Evolutionary conservation across 2,888 invertebrate genomes (phyloP).

Genomic region (Stegophylla sp.): DNA sequence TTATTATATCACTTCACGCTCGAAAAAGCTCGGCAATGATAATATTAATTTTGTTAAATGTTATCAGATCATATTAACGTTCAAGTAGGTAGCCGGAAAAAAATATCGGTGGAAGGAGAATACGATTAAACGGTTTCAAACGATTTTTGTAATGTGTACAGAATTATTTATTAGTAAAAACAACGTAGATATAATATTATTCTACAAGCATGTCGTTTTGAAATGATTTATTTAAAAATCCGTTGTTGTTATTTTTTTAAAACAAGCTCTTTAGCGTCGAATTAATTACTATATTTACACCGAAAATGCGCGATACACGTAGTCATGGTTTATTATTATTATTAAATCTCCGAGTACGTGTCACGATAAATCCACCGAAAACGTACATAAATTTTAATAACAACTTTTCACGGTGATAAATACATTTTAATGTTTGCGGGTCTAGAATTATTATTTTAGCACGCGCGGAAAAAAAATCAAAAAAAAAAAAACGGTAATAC

Average conservation of each 20-base stretch:
- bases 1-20: conserved; percentile 18
- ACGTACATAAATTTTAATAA: conserved; percentile 46
- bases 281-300: conserved; percentile 26
- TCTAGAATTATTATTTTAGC: background rate
- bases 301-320: background rate
- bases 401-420: conserved; percentile 3
- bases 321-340: conserved; percentile 13
- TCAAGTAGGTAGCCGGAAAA: background rate
- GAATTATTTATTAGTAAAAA: background rate
- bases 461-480: background rate
- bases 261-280: conserved; percentile 16
- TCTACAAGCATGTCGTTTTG: background rate
- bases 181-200: too few species aligned
- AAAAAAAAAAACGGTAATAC: background rate
- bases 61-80: background rate
- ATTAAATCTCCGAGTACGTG: conserved; percentile 9
- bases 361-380: conserved; percentile 38
- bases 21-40: too few species aligned
- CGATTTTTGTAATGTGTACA: conserved; percentile 1
- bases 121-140: background rate
- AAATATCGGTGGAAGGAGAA: background rate
- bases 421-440: background rate
- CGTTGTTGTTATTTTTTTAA: background rate
- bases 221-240: conserved; percentile 33
- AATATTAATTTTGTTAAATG: too few species aligned